Percentiles rank a stretch among this genome's conserved stretches.
Conservation (phyloP, 2,888 invertebrate genomes). For the Cephus spinipes region DNA sequence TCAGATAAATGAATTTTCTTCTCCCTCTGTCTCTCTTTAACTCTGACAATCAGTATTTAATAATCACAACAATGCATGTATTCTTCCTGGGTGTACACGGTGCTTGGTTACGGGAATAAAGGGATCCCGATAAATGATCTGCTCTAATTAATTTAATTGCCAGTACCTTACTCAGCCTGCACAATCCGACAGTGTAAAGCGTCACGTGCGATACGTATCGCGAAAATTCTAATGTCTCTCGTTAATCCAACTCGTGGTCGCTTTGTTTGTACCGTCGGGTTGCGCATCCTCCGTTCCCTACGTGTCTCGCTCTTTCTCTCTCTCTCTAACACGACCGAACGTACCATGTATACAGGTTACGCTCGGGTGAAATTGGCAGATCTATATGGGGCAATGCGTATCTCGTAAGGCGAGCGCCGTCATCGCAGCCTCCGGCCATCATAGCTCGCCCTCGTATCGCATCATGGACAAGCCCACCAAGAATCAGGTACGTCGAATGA, state of each 20-base stretch:
- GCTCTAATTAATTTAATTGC: not conserved
- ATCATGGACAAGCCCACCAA: conserved; percentile 64
- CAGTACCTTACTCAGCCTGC: not conserved
- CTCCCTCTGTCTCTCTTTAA: not conserved
- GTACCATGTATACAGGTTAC: conserved; percentile 41
- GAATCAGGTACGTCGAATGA: conserved; percentile 48
- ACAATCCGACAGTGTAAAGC: not conserved
- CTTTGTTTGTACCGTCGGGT: not conserved
- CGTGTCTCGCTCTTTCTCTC: not conserved
- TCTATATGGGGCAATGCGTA: conserved; percentile 83
- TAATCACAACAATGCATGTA: not conserved
- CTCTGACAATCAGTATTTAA: not conserved
- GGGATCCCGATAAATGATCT: not conserved
- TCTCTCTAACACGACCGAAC: not conserved
- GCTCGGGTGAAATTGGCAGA: conserved; percentile 54
- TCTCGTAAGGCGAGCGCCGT: conserved; percentile 75
- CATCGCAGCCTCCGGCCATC: conserved; percentile 73
- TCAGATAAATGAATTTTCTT: not conserved
- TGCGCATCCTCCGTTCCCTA: not conserved
- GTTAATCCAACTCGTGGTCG: not conserved
- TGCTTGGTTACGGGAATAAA: not conserved
- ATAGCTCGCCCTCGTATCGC: conserved; percentile 70
- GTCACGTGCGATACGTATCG: not conserved
- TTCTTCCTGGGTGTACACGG: not conserved
- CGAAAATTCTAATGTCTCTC: not conserved